Percentiles rank a stretch among this genome's conserved stretches.
Evolutionary conservation across 2,888 invertebrate genomes (phyloP).

Genomic region (Erebia epiphron): DNA sequence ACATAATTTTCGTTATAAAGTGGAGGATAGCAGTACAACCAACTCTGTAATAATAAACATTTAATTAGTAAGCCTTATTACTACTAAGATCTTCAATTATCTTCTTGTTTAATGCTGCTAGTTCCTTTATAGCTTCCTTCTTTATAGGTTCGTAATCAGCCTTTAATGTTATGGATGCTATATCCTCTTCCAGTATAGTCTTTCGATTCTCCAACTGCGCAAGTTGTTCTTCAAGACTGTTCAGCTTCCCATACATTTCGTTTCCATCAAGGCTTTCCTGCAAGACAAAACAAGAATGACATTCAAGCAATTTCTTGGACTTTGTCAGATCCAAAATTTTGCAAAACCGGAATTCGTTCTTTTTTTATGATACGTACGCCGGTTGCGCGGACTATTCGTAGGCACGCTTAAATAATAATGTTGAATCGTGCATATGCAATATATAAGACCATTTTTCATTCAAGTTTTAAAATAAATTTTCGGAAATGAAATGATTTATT

Average conservation of each 20-base stretch:
- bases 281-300: conserved; percentile 33
- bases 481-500: no score
- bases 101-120: conserved; percentile 81
- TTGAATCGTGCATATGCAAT: no score
- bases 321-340: no score
- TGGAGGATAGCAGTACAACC: neutral
- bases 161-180: conserved; percentile 85
- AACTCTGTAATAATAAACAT: no score
- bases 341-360: no score
- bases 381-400: no score
- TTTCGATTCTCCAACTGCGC: conserved; percentile 87
- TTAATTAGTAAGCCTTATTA: conserved; percentile 60
- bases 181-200: conserved; percentile 85
- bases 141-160: conserved; percentile 86
- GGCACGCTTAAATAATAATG: no score
- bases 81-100: conserved; percentile 75
- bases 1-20: neutral
- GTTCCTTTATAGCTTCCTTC: conserved; percentile 80
- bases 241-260: conserved; percentile 87
- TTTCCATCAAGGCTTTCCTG: conserved; percentile 86
- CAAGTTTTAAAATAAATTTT: no score
- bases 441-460: no score
- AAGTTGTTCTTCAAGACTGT: conserved; percentile 86
- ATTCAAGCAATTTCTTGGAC: no score
- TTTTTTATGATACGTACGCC: no score